phyloP scores from a whole-genome alignment of 64 coral and sea anemone genomes.

The Stylophora pistillata region DNA sequence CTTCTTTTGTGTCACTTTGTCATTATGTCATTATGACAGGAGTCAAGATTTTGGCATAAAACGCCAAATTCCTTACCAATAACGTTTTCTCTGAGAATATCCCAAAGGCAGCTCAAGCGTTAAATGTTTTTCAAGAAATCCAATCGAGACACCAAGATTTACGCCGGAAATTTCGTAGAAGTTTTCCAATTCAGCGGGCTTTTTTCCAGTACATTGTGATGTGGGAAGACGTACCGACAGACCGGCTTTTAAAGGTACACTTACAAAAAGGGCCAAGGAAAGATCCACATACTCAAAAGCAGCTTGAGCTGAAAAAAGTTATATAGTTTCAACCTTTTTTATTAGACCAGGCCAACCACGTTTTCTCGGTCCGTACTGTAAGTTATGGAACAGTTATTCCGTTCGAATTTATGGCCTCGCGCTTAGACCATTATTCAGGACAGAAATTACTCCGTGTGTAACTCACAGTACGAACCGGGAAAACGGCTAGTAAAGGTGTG shows the following conservation, averaged over 20 bases:
- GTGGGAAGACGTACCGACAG: background rate
- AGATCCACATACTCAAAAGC: background rate
- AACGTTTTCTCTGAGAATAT: background rate
- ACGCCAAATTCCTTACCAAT: background rate
- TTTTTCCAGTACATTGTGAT: background rate
- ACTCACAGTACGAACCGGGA: too few species aligned
- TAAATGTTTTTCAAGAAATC: background rate
- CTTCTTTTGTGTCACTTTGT: background rate
- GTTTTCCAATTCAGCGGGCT: background rate
- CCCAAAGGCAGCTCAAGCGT: background rate
- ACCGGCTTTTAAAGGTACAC: background rate
- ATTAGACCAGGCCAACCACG: too few species aligned
- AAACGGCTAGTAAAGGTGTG: too few species aligned
- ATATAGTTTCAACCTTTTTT: too few species aligned
- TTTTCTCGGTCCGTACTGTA: too few species aligned
- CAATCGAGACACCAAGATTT: slow-evolving; percentile 12
- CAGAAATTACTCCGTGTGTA: too few species aligned
- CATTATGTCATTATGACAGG: too few species aligned
- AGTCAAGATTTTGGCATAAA: background rate
- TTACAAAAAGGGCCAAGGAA: background rate
- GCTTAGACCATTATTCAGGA: too few species aligned
- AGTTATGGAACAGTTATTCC: too few species aligned
- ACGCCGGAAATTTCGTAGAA: background rate
- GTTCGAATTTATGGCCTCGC: too few species aligned
- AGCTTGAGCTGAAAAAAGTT: background rate